Percentiles rank a stretch among this genome's conserved stretches.
These are phyloP conservation scores for Pica pica DNA, from an alignment of 2,113 vertebrate genomes.

Conservation along the genomic window DNA sequence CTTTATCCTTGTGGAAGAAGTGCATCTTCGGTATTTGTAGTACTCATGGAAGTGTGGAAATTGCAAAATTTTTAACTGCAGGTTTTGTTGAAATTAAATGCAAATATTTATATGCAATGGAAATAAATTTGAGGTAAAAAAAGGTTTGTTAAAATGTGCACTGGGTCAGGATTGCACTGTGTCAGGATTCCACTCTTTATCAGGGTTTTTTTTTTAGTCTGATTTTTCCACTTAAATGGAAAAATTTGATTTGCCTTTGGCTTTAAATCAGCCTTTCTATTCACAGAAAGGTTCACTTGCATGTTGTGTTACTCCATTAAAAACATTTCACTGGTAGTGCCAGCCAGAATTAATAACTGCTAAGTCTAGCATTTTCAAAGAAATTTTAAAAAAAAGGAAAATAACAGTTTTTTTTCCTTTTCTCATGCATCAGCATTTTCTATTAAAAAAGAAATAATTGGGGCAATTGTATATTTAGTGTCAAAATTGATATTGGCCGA, in stretches of 20 bases:
- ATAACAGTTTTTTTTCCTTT: neutral
- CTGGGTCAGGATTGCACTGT: neutral
- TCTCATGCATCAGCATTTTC: neutral
- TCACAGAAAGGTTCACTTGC: neutral
- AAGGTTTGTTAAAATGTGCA: neutral
- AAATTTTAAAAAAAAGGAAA: neutral
- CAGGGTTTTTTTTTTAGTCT: neutral
- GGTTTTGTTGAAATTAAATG: neutral
- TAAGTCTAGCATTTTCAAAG: neutral
- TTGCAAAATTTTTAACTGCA: neutral
- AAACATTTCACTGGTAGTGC: neutral
- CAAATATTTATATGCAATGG: neutral
- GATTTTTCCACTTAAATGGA: neutral
- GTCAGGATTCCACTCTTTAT: neutral
- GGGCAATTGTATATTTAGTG: neutral
- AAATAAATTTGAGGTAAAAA: neutral
- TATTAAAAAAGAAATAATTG: neutral
- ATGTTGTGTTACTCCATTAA: neutral
- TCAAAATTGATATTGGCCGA: slow-evolving; percentile 13
- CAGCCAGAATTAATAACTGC: neutral
- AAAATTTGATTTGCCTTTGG: neutral
- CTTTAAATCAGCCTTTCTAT: neutral
- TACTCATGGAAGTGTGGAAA: neutral
- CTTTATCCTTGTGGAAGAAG: neutral
- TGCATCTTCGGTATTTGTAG: neutral